phyloP scores from a whole-genome alignment of 2,797 vertebrate species.

The Amniataba percoides region DNA sequence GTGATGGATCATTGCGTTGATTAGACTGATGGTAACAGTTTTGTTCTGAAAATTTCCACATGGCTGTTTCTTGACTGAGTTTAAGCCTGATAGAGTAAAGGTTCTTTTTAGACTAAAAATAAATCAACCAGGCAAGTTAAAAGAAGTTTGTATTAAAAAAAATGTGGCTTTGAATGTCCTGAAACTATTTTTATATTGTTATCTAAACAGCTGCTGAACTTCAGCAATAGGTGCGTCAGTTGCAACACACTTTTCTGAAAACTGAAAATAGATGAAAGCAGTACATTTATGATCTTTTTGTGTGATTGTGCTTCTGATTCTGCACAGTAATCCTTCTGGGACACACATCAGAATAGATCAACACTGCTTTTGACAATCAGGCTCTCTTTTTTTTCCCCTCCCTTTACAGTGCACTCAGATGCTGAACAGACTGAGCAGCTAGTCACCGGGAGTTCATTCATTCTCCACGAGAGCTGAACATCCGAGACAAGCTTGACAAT shows the following conservation, averaged over 20 bases:
- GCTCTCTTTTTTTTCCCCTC: conserved; percentile 25
- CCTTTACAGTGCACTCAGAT: conserved; percentile 29
- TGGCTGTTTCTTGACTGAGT: background rate
- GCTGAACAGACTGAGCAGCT: conserved; percentile 55
- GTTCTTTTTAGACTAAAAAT: conserved; percentile 39
- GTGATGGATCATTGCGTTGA: background rate
- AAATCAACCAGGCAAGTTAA: conserved; percentile 23
- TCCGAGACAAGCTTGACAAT: conserved; percentile 59
- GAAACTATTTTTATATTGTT: conserved; percentile 60
- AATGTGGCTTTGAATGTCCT: conserved; percentile 20
- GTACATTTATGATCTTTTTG: conserved; percentile 21
- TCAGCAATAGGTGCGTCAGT: conserved; percentile 25
- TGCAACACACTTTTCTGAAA: conserved; percentile 9
- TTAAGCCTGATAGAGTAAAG: background rate
- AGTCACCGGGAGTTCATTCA: conserved; percentile 52
- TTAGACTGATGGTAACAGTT: background rate
- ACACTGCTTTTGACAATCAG: conserved; percentile 56
- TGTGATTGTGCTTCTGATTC: conserved; percentile 35
- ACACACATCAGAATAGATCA: conserved; percentile 68
- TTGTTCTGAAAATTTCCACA: background rate
- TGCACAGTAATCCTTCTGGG: conserved; percentile 50
- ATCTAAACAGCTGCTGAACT: conserved; percentile 45
- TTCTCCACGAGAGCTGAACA: conserved; percentile 54
- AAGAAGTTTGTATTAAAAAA: conserved; percentile 17
- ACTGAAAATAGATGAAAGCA: conserved; percentile 66